Base-by-base conservation (phyloP, 2,113 vertebrate species). In the Elanoides forficatus region DNA sequence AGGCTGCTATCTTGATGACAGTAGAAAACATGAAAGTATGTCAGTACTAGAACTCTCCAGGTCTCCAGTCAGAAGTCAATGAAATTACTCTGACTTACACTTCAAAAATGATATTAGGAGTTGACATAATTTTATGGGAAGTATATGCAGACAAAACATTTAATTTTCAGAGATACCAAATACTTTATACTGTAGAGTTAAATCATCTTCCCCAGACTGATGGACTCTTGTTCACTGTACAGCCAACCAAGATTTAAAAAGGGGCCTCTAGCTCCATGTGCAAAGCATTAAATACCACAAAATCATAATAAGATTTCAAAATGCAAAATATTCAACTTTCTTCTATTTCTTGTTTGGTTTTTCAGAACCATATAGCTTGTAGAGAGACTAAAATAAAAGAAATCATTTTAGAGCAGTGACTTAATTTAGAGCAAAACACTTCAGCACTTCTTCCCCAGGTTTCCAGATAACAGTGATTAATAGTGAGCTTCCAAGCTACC, bases 1-100 rank as follows among this genome's bases (percentile, higher is more conserved):
- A 86, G 38, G 12, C 12, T 97, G n/a, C 81, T 58, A 85, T 82
- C n/a, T 48, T 93, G 74, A 89, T 63, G 63, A 66, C 53, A 86
- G 36, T 14, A 86, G 71, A 86, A 92, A 89, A 74, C 43, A 86
- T n/a, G 40, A 79, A 82, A 87, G 63, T 74, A 45, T 45, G 1
- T 80, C 83, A 67, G 20, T 73, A 53, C 21, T 74, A 81, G 45
- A 81, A 82, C 19, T 86, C 70, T 85, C 26, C 42, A 79, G 5
- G 34, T 88, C 62, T 88, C 21, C 32, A 81, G 25, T 55, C 25
- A 59, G 45, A 92, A 91, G 48, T 85, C 65, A 86, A 11, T 21
- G 25, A 53, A 84, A 42, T 78, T 82, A 87, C 16, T 95, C 48
- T 55, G 30, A 71, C 26, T 65, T 60, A 29, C 9, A 43, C 38